phyloP scores from a whole-genome alignment of 2,797 vertebrate genomes.

The Anguilla anguilla region DNA sequence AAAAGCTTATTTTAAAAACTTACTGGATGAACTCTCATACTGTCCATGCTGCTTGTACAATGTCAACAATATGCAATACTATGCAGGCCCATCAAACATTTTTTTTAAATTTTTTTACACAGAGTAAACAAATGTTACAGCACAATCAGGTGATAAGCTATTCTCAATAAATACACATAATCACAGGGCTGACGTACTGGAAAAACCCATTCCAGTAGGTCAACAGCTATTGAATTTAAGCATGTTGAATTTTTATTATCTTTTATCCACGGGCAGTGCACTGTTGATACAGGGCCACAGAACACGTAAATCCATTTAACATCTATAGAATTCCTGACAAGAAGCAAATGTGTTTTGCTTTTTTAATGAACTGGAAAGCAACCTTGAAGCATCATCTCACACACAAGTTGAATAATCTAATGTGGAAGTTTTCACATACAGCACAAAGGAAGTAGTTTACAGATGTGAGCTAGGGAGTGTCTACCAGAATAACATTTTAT shows the following conservation, averaged over 20 bases:
- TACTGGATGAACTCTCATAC: no score
- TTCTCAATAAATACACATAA: no score
- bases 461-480: not conserved
- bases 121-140: not conserved
- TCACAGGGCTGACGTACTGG: not conserved
- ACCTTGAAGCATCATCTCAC: not conserved
- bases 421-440: not conserved
- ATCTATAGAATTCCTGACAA: not conserved
- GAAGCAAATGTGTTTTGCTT: not conserved
- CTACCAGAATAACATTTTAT: not conserved
- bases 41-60: no score
- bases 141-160: not conserved
- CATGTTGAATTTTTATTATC: not conserved
- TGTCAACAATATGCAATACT: no score
- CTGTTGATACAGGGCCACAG: not conserved
- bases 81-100: not conserved
- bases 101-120: no score
- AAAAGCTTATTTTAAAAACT: no score
- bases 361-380: not conserved
- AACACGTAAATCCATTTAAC: not conserved
- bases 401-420: conserved; percentile 1
- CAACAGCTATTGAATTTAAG: not conserved
- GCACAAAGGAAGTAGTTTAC: no score
- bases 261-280: not conserved
- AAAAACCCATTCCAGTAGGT: not conserved